phyloP scores from a whole-genome alignment of 2,113 vertebrate species.

The Plecotus auritus region DNA sequence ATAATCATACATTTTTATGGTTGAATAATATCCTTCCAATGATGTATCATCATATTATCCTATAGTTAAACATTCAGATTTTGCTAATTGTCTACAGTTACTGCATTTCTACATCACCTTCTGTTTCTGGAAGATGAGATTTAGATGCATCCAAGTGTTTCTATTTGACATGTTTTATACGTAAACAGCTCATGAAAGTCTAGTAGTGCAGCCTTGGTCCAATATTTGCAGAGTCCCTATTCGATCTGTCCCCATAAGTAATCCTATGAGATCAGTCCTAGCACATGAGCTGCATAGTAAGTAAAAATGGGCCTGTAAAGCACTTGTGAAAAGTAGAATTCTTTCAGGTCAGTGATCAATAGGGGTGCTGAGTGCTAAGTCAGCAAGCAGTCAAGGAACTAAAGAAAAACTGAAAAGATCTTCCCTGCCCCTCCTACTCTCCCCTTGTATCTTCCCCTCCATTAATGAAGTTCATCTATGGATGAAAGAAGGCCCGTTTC shows the following conservation, averaged over 20 bases:
- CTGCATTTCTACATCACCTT: background rate
- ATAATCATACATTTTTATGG: background rate
- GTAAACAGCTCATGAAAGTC: background rate
- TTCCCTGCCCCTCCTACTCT: accelerated
- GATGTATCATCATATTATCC: background rate
- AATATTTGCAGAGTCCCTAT: background rate
- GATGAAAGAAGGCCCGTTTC: slow-evolving; percentile 25
- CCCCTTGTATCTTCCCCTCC: background rate
- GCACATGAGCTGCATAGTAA: background rate
- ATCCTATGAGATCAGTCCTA: background rate
- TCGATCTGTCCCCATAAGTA: background rate
- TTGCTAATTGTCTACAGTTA: background rate
- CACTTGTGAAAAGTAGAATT: background rate
- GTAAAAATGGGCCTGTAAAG: background rate
- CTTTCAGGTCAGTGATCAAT: background rate
- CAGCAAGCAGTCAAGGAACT: background rate
- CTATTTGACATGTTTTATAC: background rate
- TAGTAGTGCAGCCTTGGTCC: background rate
- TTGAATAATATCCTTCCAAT: background rate
- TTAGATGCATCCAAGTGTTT: background rate
- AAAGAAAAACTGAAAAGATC: background rate
- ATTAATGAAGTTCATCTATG: background rate
- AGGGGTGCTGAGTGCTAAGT: background rate
- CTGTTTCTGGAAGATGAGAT: background rate
- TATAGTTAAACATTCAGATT: background rate